Conservation (phyloP, 23 tunicate species). For the Diplosoma virens region DNA sequence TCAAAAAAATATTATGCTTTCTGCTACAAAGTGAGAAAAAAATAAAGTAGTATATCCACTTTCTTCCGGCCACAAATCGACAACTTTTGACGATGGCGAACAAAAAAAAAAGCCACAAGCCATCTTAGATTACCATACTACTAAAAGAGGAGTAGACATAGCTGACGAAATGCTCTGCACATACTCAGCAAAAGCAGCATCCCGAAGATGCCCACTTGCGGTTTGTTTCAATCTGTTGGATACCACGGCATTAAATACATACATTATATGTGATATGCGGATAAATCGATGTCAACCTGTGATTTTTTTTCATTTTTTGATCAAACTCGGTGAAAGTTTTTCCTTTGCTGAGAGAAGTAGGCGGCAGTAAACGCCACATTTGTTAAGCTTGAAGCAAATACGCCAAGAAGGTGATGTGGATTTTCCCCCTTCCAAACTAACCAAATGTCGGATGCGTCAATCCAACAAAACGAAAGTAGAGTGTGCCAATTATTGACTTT, state of each 20-base stretch:
- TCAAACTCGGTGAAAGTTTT: slow-evolving; percentile 12
- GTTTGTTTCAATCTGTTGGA: slow-evolving; percentile 3
- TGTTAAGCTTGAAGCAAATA: not conserved
- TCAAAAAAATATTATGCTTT: too few species aligned
- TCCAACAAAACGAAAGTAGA: not conserved
- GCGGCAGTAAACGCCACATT: not conserved
- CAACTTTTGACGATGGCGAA: too few species aligned
- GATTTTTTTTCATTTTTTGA: not conserved
- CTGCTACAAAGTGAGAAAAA: too few species aligned
- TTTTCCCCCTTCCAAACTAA: not conserved
- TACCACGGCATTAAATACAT: slow-evolving; percentile 17
- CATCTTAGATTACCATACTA: too few species aligned
- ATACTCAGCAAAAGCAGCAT: too few species aligned
- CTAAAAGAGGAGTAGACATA: too few species aligned
- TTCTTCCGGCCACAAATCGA: too few species aligned
- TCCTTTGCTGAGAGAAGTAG: not conserved
- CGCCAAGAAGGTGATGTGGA: not conserved
- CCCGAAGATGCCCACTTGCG: slow-evolving; percentile 12
- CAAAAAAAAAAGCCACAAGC: too few species aligned
- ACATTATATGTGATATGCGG: slow-evolving; percentile 14
- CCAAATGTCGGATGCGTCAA: not conserved
- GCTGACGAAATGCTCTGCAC: too few species aligned
- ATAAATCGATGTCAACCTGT: too few species aligned
- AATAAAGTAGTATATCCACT: too few species aligned
- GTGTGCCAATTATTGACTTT: not conserved